Evolutionary conservation across 2,888 invertebrate genomes (phyloP).

Genomic region (Platycheirus albimanus): DNA sequence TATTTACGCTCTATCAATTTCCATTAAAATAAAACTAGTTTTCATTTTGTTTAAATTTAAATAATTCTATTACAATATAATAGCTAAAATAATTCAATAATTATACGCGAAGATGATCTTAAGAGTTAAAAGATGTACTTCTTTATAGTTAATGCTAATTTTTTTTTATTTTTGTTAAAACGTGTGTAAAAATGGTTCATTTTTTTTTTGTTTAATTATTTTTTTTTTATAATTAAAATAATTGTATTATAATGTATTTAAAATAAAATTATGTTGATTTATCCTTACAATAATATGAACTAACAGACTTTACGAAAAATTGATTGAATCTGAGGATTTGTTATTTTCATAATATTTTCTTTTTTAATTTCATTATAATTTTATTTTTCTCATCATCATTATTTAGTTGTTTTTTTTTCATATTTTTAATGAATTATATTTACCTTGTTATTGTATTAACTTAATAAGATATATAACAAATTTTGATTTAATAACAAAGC

Average conservation of each 20-base stretch:
- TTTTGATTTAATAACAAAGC: constrained; percentile 64
- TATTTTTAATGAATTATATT: constrained; percentile 46
- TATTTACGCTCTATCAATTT: constrained; percentile 73
- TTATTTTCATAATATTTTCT: constrained; percentile 21
- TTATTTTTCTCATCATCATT: constrained; percentile 33
- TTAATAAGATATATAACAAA: constrained; percentile 60
- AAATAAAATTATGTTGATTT: constrained; percentile 63
- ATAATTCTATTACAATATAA: constrained; percentile 61
- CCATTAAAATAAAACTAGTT: constrained; percentile 73
- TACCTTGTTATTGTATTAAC: constrained; percentile 21
- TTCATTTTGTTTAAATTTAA: constrained; percentile 63
- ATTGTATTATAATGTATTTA: constrained; percentile 55
- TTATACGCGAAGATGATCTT: constrained; percentile 61
- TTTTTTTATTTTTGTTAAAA: constrained; percentile 57
- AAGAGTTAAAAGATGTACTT: constrained; percentile 63
- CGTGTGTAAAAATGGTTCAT: constrained; percentile 63
- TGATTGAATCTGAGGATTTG: constrained; percentile 72
- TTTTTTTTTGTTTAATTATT: constrained; percentile 5
- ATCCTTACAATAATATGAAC: constrained; percentile 68
- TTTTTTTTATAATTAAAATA: constrained; percentile 40
- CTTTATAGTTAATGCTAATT: constrained; percentile 55
- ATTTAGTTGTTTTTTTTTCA: constrained; percentile 22
- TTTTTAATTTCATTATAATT: too few species aligned
- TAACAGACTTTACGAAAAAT: constrained; percentile 74
- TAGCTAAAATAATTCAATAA: constrained; percentile 38